Evolutionary conservation across 2,797 vertebrate genomes (phyloP).

Genomic region (Gambusia yucatana): DNA sequence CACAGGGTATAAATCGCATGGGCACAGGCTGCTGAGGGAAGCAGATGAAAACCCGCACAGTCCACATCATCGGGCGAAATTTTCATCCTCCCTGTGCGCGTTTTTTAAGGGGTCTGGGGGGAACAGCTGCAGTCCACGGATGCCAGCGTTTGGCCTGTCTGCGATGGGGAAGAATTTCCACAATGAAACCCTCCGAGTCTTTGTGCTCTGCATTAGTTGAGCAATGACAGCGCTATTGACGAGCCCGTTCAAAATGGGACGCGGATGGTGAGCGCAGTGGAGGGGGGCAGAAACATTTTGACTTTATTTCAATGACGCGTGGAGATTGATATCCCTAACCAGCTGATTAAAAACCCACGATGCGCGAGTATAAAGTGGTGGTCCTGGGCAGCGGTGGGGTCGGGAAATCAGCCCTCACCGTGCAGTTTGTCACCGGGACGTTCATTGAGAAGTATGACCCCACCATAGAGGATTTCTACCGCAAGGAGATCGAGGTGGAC

Average conservation of each 20-base stretch:
- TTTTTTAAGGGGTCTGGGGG: constrained; percentile 1
- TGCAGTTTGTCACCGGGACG: constrained; percentile 96
- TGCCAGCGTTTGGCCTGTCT: constrained; percentile 70
- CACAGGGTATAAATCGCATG: constrained; percentile 35
- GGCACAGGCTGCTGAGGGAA: constrained; percentile 48
- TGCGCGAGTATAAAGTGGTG: constrained; percentile 99
- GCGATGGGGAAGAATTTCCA: constrained; percentile 64
- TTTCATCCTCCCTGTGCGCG: constrained; percentile 29
- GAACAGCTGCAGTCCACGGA: constrained; percentile 49
- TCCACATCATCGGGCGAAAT: constrained; percentile 42
- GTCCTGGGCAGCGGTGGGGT: constrained; percentile 96
- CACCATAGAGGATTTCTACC: constrained; percentile 98
- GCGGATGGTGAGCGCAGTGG: constrained; percentile 54
- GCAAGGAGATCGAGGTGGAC: constrained; percentile 98
- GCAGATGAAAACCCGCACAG: constrained; percentile 69
- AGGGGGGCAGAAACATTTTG: constrained; percentile 43
- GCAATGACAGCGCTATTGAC: constrained; percentile 65
- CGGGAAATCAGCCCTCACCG: constrained; percentile 96
- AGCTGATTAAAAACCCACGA: constrained; percentile 71
- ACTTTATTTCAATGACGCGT: constrained; percentile 71
- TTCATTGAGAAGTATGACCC: constrained; percentile 99
- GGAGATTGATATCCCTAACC: constrained; percentile 58
- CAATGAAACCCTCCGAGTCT: constrained; percentile 81
- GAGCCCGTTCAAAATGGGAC: constrained; percentile 67
- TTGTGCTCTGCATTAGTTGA: constrained; percentile 81